Base-by-base conservation (phyloP, 1,140 invertebrate genomes). In the Battus philenor region DNA sequence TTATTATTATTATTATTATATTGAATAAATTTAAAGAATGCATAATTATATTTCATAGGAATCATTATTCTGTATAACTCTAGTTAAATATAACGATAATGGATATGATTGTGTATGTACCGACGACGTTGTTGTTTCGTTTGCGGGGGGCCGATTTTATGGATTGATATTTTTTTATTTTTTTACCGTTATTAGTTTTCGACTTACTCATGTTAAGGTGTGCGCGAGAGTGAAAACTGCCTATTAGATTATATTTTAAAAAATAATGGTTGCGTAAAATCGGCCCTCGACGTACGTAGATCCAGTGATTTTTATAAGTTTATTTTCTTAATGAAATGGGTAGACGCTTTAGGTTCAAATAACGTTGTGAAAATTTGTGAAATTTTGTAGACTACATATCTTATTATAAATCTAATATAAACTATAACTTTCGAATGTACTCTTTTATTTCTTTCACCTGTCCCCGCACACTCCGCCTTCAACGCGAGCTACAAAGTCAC, bases 51-150 rank as follows among this genome's bases (percentile, higher is more conserved):
- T 87, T 87, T 86, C 83, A 87, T 87, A 87, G 83, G 84, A 86
- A 87, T 86, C 83, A 87, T 87, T 86, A 87, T 87, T 87, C 86
- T 86, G 84, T 86, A 87, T 87, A 86, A 87, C 80, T 87, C 80
- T 87, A 87, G 86, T 86, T 87, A 86, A 87, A 81, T 87, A 83
- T 87, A 86, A 86, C 75, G 69, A 83, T 87, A 81, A 83, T 84
- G 77, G 82, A 83, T 78, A 78, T 69, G 53, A 76, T 77, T 79
- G 80, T 86, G 81, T 83, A 79, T 83, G 85, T 86, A 82, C 74
- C 61, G 63, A 65, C 59, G 64, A 71, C 50, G 69, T 70, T 70
- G 75, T 81, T 75, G 68, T 80, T 77, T 82, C 59, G 58, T 73
- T 65, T 62, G 63, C 73, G 68, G 73, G 71, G 67, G 77, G 78